Percentiles rank a stretch among this genome's conserved stretches.
Conservation (phyloP, 2,888 invertebrate species). For the Dryomyza anilis region DNA sequence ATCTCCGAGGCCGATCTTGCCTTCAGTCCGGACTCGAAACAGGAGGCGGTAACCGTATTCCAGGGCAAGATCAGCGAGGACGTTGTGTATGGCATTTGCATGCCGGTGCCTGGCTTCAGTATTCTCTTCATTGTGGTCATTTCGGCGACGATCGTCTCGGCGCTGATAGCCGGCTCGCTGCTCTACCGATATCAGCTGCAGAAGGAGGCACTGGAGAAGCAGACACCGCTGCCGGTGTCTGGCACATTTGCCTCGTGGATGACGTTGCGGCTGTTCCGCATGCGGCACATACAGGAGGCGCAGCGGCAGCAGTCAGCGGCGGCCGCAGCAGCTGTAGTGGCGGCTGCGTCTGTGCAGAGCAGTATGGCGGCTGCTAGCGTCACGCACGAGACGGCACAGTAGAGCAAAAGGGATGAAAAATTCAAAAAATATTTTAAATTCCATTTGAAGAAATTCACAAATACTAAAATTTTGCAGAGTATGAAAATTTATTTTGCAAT, state of each 20-base stretch:
- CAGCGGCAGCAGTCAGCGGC: conserved; percentile 46
- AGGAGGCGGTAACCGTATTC: conserved; percentile 84
- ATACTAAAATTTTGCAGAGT: background rate
- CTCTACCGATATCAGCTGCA: conserved; percentile 80
- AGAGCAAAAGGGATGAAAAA: conserved; percentile 13
- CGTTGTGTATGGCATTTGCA: conserved; percentile 88
- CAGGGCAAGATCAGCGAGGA: conserved; percentile 87
- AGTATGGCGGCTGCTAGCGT: conserved; percentile 34
- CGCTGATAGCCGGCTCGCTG: conserved; percentile 82
- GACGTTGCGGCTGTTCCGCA: conserved; percentile 70
- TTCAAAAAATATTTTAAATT: too few relatives aligned
- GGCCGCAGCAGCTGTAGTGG: conserved; percentile 32
- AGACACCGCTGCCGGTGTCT: conserved; percentile 65
- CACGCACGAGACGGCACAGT: conserved; percentile 52
- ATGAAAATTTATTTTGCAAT: too few relatives aligned
- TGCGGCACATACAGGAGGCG: conserved; percentile 57
- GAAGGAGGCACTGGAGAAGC: conserved; percentile 68
- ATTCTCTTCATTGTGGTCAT: conserved; percentile 86
- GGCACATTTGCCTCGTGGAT: conserved; percentile 77
- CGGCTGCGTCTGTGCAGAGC: conserved; percentile 26
- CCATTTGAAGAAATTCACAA: too few relatives aligned
- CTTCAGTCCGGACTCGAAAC: conserved; percentile 80
- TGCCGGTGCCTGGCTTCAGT: conserved; percentile 88
- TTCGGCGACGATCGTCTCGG: conserved; percentile 84
- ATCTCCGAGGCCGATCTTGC: conserved; percentile 91